Base-by-base conservation (phyloP, 2,888 invertebrate species). In the Patella caerulea region DNA sequence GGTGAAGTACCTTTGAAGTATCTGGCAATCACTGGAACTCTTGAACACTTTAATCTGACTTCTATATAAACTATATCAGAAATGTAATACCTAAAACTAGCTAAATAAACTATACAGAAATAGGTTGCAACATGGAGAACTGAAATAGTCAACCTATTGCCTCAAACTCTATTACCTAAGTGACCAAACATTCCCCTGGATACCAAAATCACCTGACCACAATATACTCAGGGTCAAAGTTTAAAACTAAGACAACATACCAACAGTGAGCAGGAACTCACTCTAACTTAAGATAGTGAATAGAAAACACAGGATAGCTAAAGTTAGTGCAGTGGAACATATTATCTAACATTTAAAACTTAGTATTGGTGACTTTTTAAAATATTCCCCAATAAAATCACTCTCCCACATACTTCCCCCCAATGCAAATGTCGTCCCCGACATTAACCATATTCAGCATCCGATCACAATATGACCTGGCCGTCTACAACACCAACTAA, bases 351-450 rank as follows among this genome's bases (percentile, higher is more conserved):
- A 56, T 56, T 56, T 56, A 17, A 56, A 56, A 56, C 34, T 56
- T 56, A 56, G 3, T 56, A 56, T 56, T 56, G 7, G 56, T 56
- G 56, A 56, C 56, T 56, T 3, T 56, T 24, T 24, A 56, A 56
- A 56, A 56, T 56, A 56, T 56, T 56, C 17, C 56, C 56, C 56
- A 56, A 56, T 56, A 56, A 56, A 56, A 56, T 56, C 56, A 56
- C 56, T 56, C 56, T 56, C 15, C 56, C 56, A 56, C 56, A 56
- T 56, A 56, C 56, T 56, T 17, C 56, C 56, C 17, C 56, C 56
- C 56, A 56, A 14, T 56, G 17, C 56, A 56, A 56, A 56, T 56
- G 56, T 56, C 56, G 3, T 56, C 56, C 56, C 56, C 56, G 56
- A 56, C 56, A 56, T 56, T 56, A 56, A 56, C 56, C 17, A 17